Evolutionary conservation across 1,140 invertebrate species (phyloP).

Genomic region (Gryllus bimaculatus): DNA sequence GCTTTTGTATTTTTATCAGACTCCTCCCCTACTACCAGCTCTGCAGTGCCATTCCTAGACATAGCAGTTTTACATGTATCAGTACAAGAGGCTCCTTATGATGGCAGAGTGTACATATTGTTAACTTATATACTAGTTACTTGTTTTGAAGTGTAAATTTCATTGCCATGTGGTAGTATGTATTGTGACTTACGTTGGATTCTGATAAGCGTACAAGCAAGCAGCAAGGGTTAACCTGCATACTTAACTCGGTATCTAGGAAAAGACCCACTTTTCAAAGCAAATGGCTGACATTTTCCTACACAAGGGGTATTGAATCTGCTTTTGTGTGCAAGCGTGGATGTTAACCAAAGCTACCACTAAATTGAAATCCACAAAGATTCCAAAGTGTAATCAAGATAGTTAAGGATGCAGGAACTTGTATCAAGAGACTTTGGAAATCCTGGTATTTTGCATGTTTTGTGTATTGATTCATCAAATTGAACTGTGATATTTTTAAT

Average conservation of each 20-base stretch:
- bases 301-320: not conserved
- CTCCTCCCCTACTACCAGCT: not conserved
- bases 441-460: not conserved
- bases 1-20: not conserved
- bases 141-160: conserved; percentile 2
- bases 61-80: not conserved
- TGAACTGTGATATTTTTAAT: conserved; percentile 6
- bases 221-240: not conserved
- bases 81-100: not conserved
- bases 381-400: not conserved
- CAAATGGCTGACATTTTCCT: not conserved
- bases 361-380: conserved; percentile 1
- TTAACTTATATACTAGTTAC: conserved; percentile 6
- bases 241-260: not conserved
- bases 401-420: no score
- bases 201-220: not conserved
- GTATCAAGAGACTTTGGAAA: no score
- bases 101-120: not conserved
- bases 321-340: not conserved
- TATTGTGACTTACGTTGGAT: not conserved
- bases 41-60: not conserved
- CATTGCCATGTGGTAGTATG: not conserved
- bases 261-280: not conserved
- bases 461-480: not conserved
- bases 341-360: not conserved